Conservation (phyloP, 1,140 invertebrate species). For the Caenorhabditis remanei region DNA sequence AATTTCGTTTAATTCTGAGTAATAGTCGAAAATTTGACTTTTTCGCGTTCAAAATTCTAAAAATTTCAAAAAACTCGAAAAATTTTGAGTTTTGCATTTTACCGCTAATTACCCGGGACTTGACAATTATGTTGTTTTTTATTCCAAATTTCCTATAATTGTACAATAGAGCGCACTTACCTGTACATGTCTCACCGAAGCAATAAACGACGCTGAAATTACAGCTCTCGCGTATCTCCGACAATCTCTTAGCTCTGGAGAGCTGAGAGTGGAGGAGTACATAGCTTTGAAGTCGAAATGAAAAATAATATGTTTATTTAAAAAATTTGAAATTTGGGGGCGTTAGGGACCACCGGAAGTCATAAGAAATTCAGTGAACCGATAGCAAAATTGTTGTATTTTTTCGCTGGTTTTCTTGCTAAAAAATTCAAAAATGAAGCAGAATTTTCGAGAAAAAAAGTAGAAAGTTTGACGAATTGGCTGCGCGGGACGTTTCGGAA, state of each 20-base stretch:
- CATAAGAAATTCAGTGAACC: not conserved
- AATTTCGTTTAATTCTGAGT: too few relatives aligned
- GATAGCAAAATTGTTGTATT: not conserved
- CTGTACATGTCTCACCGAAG: slow-evolving; percentile 30
- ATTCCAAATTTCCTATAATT: not conserved
- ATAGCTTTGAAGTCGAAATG: not conserved
- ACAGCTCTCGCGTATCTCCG: slow-evolving; percentile 28
- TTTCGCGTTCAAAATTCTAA: too few relatives aligned
- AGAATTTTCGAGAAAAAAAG: too few relatives aligned
- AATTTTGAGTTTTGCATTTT: too few relatives aligned
- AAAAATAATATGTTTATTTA: too few relatives aligned
- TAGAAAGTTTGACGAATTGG: too few relatives aligned
- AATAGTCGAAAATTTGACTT: too few relatives aligned
- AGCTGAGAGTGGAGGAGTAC: not conserved
- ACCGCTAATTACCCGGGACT: too few relatives aligned
- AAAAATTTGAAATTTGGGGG: too few relatives aligned
- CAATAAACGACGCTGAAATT: slow-evolving; percentile 31
- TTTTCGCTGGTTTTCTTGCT: not conserved
- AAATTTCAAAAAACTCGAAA: too few relatives aligned
- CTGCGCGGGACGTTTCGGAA: too few relatives aligned
- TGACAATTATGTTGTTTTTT: not conserved
- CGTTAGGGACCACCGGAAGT: not conserved
- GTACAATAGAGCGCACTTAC: not conserved
- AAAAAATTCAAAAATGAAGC: too few relatives aligned
- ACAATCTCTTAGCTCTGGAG: not conserved